Evolutionary conservation across 2,888 invertebrate species (phyloP).

Genomic region (Ryuthela nishihirai): DNA sequence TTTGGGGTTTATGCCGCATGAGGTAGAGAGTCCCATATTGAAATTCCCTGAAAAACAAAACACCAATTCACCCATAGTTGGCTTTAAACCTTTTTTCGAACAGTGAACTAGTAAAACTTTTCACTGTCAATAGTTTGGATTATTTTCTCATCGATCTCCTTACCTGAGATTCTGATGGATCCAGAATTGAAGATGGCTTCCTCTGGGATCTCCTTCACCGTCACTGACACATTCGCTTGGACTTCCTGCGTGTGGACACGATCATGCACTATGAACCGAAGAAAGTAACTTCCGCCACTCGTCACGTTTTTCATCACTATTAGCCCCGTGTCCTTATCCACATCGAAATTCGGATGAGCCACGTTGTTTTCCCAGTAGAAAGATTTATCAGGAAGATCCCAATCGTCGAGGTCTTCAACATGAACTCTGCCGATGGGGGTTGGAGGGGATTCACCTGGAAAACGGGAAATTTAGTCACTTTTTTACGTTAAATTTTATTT

Average conservation of each 20-base stretch:
- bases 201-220: constrained; percentile 88
- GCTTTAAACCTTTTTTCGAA: too few species aligned
- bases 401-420: constrained; percentile 96
- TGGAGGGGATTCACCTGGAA: constrained; percentile 77
- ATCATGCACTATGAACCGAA: constrained; percentile 75
- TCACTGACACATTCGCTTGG: constrained; percentile 92
- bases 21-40: too few species aligned
- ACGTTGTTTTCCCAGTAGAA: constrained; percentile 89
- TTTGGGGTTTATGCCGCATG: too few species aligned
- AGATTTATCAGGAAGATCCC: constrained; percentile 96
- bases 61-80: too few species aligned
- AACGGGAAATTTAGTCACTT: too few species aligned
- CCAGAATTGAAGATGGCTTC: constrained; percentile 95
- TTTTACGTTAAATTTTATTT: not conserved
- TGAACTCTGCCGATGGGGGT: constrained; percentile 92
- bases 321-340: constrained; percentile 90
- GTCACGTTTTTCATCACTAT: constrained; percentile 93
- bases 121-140: too few species aligned
- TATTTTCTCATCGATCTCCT: too few species aligned
- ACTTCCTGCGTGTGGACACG: constrained; percentile 93
- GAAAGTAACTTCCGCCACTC: constrained; percentile 64
- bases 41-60: too few species aligned
- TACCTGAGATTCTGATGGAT: constrained; percentile 70
- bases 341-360: constrained; percentile 73
- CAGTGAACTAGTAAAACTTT: too few species aligned